Evolutionary conservation across 2,888 invertebrate genomes (phyloP).

Genomic region (Incurvaria masculella): DNA sequence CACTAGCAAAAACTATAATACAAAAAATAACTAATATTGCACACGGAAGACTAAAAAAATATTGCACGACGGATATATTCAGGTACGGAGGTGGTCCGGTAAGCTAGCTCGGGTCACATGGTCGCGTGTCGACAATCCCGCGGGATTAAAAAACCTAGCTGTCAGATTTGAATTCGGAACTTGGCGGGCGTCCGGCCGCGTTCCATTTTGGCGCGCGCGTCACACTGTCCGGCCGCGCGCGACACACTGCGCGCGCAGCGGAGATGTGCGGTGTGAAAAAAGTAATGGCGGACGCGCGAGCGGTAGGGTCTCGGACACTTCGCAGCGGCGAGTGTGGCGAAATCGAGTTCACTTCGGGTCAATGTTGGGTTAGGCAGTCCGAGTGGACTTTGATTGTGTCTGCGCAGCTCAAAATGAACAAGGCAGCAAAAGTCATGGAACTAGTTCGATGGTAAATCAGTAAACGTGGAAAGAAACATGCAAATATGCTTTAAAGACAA

Average conservation of each 20-base stretch:
- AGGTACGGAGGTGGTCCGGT: constrained; percentile 16
- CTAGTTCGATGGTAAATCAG: too few species aligned
- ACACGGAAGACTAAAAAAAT: constrained; percentile 23
- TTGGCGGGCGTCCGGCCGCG: constrained; percentile 12
- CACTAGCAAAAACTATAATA: constrained; percentile 17
- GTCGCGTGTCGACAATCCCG: neutral
- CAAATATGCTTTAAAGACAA: neutral
- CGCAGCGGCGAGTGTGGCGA: too few species aligned
- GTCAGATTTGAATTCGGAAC: constrained; percentile 4
- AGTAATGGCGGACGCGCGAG: neutral
- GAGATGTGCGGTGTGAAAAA: neutral
- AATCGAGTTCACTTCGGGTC: too few species aligned
- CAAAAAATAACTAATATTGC: constrained; percentile 21
- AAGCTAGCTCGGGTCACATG: neutral
- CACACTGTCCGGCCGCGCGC: constrained; percentile 22
- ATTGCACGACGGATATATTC: constrained; percentile 32
- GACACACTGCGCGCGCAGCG: constrained; percentile 21
- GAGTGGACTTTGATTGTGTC: too few species aligned
- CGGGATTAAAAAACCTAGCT: constrained; percentile 8
- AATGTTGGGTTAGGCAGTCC: too few species aligned
- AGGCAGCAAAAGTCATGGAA: too few species aligned
- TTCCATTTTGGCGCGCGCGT: constrained; percentile 27
- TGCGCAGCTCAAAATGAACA: too few species aligned
- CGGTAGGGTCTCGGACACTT: neutral
- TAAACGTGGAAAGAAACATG: neutral